Evolutionary conservation across 1,140 invertebrate genomes (phyloP).

Genomic region (Penaeus vannamei): DNA sequence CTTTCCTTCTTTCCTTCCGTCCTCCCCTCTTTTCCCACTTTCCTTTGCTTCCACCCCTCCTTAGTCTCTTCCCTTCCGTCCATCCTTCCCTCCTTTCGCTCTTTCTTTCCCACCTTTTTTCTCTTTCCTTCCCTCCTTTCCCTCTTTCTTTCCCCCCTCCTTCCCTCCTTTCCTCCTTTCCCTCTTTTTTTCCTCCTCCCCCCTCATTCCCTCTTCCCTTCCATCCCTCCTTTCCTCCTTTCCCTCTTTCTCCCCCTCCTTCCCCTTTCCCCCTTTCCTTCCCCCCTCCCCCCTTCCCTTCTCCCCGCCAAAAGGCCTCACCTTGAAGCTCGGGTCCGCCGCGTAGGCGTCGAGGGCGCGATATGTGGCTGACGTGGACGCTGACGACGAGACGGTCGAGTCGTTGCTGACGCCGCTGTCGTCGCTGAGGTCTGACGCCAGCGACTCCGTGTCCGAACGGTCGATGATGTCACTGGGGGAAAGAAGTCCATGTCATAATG

Average conservation of each 20-base stretch:
- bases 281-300: not conserved
- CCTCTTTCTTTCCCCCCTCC: no score
- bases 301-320: constrained; percentile 7
- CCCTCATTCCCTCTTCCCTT: no score
- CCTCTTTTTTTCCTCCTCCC: no score
- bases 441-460: constrained; percentile 48
- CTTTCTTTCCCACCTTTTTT: constrained; percentile 17
- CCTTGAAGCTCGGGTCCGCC: not conserved
- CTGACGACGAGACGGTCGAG: constrained; percentile 12
- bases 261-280: not conserved
- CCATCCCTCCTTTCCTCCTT: not conserved
- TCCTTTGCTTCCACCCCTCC: not conserved
- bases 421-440: constrained; percentile 56
- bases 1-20: no score
- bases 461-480: constrained; percentile 33
- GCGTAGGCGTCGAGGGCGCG: constrained; percentile 1
- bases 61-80: no score
- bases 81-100: not conserved
- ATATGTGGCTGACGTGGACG: not conserved
- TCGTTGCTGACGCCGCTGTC: constrained; percentile 58
- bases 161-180: no score
- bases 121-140: not conserved
- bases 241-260: not conserved
- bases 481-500: not conserved
- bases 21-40: no score